Evolutionary conservation across 2,888 invertebrate species (phyloP).

Genomic region (Sicus ferrugineus): DNA sequence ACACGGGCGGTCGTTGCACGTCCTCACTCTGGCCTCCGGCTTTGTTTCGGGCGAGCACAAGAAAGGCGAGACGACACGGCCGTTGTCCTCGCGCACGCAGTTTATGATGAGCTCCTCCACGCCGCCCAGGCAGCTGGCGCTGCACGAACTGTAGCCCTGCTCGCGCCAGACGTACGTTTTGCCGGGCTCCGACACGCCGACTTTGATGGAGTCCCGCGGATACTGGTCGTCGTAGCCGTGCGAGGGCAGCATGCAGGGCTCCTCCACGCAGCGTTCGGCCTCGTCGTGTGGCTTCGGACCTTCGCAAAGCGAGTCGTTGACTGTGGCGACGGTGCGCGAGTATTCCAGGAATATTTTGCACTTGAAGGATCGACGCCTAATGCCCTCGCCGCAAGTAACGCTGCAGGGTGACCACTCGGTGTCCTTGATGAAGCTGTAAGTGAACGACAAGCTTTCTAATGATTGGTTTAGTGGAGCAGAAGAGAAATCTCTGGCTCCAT

Average conservation of each 20-base stretch:
- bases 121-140: conserved; percentile 91
- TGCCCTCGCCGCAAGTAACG: conserved; percentile 89
- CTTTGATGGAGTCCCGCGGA: conserved; percentile 67
- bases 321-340: conserved; percentile 84
- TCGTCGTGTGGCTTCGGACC: conserved; percentile 85
- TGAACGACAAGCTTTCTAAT: not conserved
- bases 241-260: conserved; percentile 75
- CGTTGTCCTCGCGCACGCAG: conserved; percentile 86
- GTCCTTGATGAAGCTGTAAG: conserved; percentile 85
- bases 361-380: conserved; percentile 84
- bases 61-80: conserved; percentile 85
- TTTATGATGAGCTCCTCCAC: conserved; percentile 87
- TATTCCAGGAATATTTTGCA: conserved; percentile 95
- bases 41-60: conserved; percentile 86
- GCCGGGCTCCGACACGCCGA: conserved; percentile 77
- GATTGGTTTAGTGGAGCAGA: not conserved
- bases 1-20: conserved; percentile 95
- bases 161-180: conserved; percentile 90
- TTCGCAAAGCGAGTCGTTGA: conserved; percentile 87
- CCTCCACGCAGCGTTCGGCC: conserved; percentile 81
- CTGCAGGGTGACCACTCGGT: conserved; percentile 91
- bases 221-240: conserved; percentile 67
- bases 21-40: conserved; percentile 86
- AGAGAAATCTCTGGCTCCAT: not conserved
- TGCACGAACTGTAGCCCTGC: conserved; percentile 91